phyloP scores from a whole-genome alignment of 2,888 invertebrate species.

The Temnothorax rugatulus region DNA sequence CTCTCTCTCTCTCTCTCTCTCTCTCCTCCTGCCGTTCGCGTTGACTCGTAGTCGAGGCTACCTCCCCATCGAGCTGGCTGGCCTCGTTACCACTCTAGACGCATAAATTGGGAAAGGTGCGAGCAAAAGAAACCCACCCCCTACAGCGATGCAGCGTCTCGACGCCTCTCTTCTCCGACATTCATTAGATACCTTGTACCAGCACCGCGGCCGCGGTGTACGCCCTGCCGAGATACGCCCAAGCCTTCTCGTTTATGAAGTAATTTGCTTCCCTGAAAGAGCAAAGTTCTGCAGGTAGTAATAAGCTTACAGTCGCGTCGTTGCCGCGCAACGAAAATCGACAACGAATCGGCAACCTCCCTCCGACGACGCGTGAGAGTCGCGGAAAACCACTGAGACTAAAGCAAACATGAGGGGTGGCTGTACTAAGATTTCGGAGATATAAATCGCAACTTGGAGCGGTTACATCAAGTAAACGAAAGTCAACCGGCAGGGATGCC shows the following conservation, averaged over 20 bases:
- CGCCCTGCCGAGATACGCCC: conserved; percentile 68
- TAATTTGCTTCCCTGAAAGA: conserved; percentile 76
- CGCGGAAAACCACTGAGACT: conserved; percentile 28
- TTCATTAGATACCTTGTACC: conserved; percentile 75
- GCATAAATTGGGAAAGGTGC: conserved; percentile 76
- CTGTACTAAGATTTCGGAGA: conserved; percentile 8
- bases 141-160: conserved; percentile 50
- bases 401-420: neutral
- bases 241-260: conserved; percentile 73
- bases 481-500: neutral
- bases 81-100: conserved; percentile 75
- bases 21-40: neutral
- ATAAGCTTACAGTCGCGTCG: conserved; percentile 74
- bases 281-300: conserved; percentile 75
- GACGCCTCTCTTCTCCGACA: conserved; percentile 67
- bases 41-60: conserved; percentile 46
- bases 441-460: conserved; percentile 6
- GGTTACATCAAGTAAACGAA: conserved; percentile 1
- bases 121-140: conserved; percentile 66
- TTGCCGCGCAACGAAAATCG: conserved; percentile 67
- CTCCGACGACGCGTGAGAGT: conserved; percentile 6
- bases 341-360: conserved; percentile 52
- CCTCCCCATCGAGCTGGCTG: conserved; percentile 42
- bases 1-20: neutral
- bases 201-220: conserved; percentile 62